phyloP scores from a whole-genome alignment of 2,888 invertebrate genomes.

The Euproctis similis region DNA sequence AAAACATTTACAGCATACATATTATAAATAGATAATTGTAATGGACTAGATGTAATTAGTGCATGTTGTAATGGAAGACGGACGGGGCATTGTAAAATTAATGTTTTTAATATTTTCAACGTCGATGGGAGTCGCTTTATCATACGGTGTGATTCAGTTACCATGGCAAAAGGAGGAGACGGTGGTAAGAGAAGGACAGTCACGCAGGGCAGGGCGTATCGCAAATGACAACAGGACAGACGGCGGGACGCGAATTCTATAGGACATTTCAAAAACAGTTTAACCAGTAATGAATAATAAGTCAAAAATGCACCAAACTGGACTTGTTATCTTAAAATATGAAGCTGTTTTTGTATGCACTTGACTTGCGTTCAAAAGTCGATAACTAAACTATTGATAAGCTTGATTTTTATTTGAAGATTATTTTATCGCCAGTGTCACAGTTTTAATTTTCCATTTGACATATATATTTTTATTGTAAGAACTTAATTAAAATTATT shows the following conservation, averaged over 20 bases:
- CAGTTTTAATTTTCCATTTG: no score
- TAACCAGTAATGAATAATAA: background rate
- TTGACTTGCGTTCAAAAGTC: background rate
- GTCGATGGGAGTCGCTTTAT: constrained; percentile 45
- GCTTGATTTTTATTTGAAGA: constrained; percentile 1
- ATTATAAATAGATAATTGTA: no score
- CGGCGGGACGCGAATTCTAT: constrained; percentile 18
- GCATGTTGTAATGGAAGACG: constrained; percentile 45
- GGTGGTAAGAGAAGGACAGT: background rate
- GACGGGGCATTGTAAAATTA: constrained; percentile 43
- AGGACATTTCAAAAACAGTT: background rate
- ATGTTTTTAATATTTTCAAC: constrained; percentile 43
- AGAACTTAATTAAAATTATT: background rate
- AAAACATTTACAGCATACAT: background rate
- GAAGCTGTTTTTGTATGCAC: background rate
- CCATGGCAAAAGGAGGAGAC: constrained; percentile 7
- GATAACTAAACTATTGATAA: no score
- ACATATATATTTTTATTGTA: constrained; percentile 3
- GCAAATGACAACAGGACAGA: constrained; percentile 30
- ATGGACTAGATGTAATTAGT: constrained; percentile 26
- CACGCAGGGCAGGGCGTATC: constrained; percentile 3
- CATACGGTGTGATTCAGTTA: constrained; percentile 39
- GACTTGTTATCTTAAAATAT: background rate
- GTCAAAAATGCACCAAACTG: no score
- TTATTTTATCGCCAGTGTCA: constrained; percentile 1